Conservation (phyloP, 2,888 invertebrate genomes). For the Macrophya alboannulata region DNA sequence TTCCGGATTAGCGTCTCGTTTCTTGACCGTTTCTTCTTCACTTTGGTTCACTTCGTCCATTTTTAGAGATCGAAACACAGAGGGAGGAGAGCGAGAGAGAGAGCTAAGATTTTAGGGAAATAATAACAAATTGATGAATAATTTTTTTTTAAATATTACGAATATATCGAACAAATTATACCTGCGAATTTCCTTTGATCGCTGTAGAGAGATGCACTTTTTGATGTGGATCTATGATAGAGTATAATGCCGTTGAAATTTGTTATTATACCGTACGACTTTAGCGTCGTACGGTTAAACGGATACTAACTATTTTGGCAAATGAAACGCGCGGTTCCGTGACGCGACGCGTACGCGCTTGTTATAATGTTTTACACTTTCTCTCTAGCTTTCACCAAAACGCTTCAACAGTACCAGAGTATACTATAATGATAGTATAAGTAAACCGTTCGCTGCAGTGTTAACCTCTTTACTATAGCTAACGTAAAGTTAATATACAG, state of each 20-base stretch:
- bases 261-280: neutral
- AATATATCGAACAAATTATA: too few relatives aligned
- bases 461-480: neutral
- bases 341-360: neutral
- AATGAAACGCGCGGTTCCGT: neutral
- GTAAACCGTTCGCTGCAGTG: neutral
- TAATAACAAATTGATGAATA: neutral
- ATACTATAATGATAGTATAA: neutral
- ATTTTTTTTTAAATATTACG: too few relatives aligned
- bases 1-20: neutral
- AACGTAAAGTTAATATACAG: neutral
- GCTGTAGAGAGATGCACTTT: too few relatives aligned
- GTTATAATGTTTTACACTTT: neutral
- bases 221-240: too few relatives aligned
- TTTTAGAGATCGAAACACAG: neutral
- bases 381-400: constrained; percentile 43
- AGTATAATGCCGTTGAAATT: too few relatives aligned
- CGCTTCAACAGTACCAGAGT: neutral
- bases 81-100: neutral
- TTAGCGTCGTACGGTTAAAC: neutral
- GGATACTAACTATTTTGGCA: neutral
- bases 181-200: too few relatives aligned
- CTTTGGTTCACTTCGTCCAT: neutral
- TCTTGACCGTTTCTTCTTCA: neutral
- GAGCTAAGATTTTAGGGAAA: neutral